Evolutionary conservation across 2,888 invertebrate species (phyloP).

Genomic region (Epiblema foenella): DNA sequence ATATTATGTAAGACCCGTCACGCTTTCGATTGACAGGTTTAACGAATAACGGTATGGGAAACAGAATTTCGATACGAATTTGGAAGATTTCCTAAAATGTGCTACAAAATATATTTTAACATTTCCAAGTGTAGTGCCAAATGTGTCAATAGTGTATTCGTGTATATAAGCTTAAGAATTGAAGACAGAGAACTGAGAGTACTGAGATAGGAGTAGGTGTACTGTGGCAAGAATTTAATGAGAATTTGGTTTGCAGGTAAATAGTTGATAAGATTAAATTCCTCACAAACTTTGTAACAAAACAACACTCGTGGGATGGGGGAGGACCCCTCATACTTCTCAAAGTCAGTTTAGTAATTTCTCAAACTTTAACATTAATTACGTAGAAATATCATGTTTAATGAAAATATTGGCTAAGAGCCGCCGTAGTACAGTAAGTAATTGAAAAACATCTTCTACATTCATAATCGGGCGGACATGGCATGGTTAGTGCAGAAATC

Average conservation of each 20-base stretch:
- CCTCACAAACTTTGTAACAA: neutral
- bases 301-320: neutral
- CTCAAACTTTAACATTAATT: neutral
- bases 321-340: neutral
- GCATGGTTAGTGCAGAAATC: too few relatives aligned
- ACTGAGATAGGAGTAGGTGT: neutral
- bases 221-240: neutral
- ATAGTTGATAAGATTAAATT: slow-evolving; percentile 12
- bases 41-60: slow-evolving; percentile 20
- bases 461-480: too few relatives aligned
- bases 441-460: too few relatives aligned
- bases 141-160: neutral
- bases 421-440: too few relatives aligned
- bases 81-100: neutral
- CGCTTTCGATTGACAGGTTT: slow-evolving; percentile 28
- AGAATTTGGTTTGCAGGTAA: slow-evolving; percentile 3
- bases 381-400: neutral
- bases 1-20: slow-evolving; percentile 25
- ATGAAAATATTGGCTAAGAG: too few relatives aligned
- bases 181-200: neutral
- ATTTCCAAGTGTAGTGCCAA: neutral
- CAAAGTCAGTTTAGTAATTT: neutral
- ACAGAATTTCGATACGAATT: slow-evolving; percentile 24
- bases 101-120: neutral
- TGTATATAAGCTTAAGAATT: too few relatives aligned